Evolutionary conservation across 2,888 invertebrate genomes (phyloP).

Genomic region (Tetanocera ferruginea): DNA sequence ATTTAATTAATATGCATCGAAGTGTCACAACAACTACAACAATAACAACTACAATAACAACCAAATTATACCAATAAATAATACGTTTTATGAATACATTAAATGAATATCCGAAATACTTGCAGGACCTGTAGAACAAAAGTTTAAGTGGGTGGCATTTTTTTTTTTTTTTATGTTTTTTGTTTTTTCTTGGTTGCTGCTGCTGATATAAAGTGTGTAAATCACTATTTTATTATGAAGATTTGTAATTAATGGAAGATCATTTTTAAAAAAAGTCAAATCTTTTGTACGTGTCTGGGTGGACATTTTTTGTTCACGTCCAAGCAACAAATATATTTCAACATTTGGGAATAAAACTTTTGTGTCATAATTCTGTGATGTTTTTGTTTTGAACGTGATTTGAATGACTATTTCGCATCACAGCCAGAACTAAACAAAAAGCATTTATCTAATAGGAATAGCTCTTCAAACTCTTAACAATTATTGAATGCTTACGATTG

Average conservation of each 20-base stretch:
- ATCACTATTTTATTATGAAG: not conserved
- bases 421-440: too few species aligned
- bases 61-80: conserved; percentile 60
- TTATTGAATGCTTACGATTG: not conserved
- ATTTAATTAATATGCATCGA: conserved; percentile 58
- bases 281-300: conserved; percentile 1
- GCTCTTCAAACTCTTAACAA: too few species aligned
- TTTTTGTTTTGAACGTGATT: not conserved
- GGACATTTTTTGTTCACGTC: not conserved
- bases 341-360: not conserved
- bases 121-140: not conserved
- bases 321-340: not conserved
- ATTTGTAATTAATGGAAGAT: conserved; percentile 8
- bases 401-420: too few species aligned
- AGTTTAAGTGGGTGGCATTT: not conserved
- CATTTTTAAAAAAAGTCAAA: not conserved
- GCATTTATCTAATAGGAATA: too few species aligned
- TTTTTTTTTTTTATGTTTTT: not conserved
- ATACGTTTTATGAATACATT: conserved; percentile 49
- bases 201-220: not conserved
- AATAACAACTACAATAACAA: conserved; percentile 44
- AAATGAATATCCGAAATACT: conserved; percentile 35
- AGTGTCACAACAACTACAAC: conserved; percentile 24
- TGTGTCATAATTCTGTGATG: not conserved
- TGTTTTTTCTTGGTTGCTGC: too few species aligned